Conservation (phyloP, 1,140 invertebrate genomes). For the Bombus difficillimus region DNA sequence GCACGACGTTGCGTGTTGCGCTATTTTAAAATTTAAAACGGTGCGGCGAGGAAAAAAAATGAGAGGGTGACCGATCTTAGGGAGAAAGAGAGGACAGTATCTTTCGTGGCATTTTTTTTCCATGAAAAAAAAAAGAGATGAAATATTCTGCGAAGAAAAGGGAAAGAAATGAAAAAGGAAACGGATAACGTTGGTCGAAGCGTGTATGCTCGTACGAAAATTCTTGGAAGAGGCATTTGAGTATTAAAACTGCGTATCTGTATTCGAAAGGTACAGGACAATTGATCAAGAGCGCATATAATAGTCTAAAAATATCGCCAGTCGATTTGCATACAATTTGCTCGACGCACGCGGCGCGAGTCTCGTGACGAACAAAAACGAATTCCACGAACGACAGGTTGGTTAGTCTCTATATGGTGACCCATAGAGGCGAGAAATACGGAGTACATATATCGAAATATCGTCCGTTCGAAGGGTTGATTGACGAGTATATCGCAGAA, state of each 20-base stretch:
- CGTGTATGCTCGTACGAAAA: no score
- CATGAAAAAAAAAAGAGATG: neutral
- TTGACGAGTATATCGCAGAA: neutral
- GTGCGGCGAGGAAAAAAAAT: neutral
- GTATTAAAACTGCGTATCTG: neutral
- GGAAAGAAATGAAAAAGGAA: neutral
- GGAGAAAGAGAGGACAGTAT: no score
- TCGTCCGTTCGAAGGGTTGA: neutral
- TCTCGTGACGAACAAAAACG: neutral
- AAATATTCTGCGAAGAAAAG: neutral
- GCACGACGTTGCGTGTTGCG: slow-evolving; percentile 23
- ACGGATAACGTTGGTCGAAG: neutral
- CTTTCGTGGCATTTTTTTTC: neutral
- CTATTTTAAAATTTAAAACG: slow-evolving; percentile 34
- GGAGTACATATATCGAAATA: neutral
- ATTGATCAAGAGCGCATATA: slow-evolving; percentile 1
- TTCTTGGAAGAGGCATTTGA: neutral
- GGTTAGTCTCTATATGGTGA: neutral
- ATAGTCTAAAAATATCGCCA: slow-evolving; percentile 15
- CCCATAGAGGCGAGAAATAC: neutral
- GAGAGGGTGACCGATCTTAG: neutral
- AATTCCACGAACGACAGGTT: slow-evolving; percentile 10
- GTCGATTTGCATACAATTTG: slow-evolving; percentile 36
- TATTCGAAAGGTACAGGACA: neutral
- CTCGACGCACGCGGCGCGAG: neutral